These are phyloP conservation scores for Natator depressus DNA, from an alignment of 2,113 vertebrate species.

Conservation along the genomic window DNA sequence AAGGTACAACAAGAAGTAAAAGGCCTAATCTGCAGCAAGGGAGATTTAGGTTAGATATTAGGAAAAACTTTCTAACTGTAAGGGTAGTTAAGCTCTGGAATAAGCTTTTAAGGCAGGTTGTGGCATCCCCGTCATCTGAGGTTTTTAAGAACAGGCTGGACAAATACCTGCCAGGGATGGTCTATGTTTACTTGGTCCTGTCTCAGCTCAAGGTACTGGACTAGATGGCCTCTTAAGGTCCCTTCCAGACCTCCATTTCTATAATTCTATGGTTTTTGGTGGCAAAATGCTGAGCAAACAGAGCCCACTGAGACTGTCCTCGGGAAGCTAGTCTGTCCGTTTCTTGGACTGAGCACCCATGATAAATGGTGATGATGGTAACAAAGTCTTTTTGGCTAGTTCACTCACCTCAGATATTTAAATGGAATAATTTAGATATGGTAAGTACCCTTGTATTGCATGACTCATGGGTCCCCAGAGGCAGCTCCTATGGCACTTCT, in stretches of 20 bases:
- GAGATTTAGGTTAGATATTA: no score
- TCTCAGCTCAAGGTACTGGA: no score
- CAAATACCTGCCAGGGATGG: no score
- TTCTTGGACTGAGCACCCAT: neutral
- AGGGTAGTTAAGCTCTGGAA: no score
- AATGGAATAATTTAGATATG: conserved; percentile 1
- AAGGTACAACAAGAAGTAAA: no score
- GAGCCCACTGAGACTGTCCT: neutral
- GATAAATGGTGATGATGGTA: neutral
- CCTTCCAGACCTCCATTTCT: neutral
- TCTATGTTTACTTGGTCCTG: no score
- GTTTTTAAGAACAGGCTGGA: no score
- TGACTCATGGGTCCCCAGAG: conserved; percentile 28
- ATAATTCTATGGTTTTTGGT: neutral
- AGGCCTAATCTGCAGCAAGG: no score
- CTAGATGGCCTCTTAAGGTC: no score
- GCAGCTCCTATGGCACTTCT: conserved; percentile 18
- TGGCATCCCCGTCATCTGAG: no score
- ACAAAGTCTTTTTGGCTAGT: conserved; percentile 11
- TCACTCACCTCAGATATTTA: conserved; percentile 39
- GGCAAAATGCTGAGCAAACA: neutral
- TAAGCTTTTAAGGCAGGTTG: no score
- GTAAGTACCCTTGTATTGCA: conserved; percentile 14
- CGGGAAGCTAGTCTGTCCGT: neutral
- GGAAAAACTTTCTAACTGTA: no score